Evolutionary conservation across 1,140 invertebrate species (phyloP), one percentile per base, ranked within the genome.

Genomic region (Neomicropteryx cornuta): DNA sequence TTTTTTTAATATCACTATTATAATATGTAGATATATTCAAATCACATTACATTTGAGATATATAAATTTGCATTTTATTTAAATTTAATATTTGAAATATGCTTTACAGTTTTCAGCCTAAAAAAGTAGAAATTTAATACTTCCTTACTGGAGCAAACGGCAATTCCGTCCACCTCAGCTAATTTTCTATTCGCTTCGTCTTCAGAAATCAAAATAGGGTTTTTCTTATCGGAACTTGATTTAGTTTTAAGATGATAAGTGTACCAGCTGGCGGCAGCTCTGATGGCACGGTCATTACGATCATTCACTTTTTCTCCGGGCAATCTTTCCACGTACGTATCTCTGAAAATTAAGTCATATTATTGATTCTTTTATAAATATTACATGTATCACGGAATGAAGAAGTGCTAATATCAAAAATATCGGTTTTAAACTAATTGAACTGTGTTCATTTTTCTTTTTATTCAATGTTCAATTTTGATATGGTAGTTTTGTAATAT

Each of bases 201-300:
- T 60, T 96, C 88, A 19, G 89, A 92, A 4, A 97, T 57, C 21
- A 97, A 67, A 35, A 87, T 73, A 47, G 77, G 68, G 6, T 87
- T 72, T 18, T 67, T 58, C 11, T 62, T 46, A 1, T 56, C 49
- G 14, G 61, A 51, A 3, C 66, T 54, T 18, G 57, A 57, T 4
- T 58, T 55, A 5, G 64, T 55, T 21, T 61, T 61, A 23, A 84
- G 56, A 53, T 83, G 81, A 16, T 67, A 53, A 32, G 77, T 71
- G 58, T 95, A 96, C 91, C 91, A 97, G 19, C 71, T 64, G 21
- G 77, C 73, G 21, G 87, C 82, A 43, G 72, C 59, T 33, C 91
- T 68, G 46, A 97, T 93, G 13, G 89, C 87, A 55, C 90, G 69
- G 56, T 95, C 90, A 75, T 96, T 97, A 50, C 90, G 75, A 56